A percentile compares a stretch with the other conserved stretches of the same genome.
These are phyloP conservation scores for Lapara coniferarum DNA, from an alignment of 2,888 invertebrate genomes.

Conservation along the genomic window DNA sequence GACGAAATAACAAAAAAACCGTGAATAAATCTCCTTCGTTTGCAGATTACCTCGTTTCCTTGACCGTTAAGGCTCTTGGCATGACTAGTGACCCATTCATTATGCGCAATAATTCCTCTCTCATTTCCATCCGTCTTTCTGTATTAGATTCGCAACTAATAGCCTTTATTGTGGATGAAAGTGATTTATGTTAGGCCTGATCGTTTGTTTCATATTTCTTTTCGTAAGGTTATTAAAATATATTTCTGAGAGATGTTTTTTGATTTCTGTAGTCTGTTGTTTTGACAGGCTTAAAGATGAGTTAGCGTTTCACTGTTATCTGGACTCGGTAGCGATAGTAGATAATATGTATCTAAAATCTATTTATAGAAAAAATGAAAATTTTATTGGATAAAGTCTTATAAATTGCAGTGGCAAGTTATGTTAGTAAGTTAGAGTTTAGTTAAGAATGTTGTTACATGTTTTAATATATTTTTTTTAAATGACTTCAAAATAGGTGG, in stretches of 20 bases:
- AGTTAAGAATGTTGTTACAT: too few relatives aligned
- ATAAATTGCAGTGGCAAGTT: too few relatives aligned
- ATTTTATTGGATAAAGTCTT: too few relatives aligned
- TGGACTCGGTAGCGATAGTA: too few relatives aligned
- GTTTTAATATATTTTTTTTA: too few relatives aligned
- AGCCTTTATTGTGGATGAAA: constrained; percentile 24
- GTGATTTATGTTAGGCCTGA: constrained; percentile 20
- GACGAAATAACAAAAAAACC: constrained; percentile 18
- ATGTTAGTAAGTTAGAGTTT: too few relatives aligned
- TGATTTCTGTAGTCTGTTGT: constrained; percentile 3
- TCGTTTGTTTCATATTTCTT: constrained; percentile 18
- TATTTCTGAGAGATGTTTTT: background rate
- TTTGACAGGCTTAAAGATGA: background rate
- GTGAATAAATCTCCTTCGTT: constrained; percentile 7
- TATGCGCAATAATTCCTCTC: constrained; percentile 25
- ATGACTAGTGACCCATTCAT: constrained; percentile 23
- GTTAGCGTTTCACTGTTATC: background rate
- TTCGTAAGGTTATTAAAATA: constrained; percentile 6
- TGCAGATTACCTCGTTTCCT: constrained; percentile 22
- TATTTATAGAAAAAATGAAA: too few relatives aligned
- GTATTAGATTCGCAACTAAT: constrained; percentile 27
- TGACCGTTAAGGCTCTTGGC: constrained; percentile 14
- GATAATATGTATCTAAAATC: too few relatives aligned
- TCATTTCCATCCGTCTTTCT: constrained; percentile 25
- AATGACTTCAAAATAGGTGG: too few relatives aligned